Percentiles rank a stretch among this genome's conserved stretches.
phyloP scores from a whole-genome alignment of 2,797 vertebrate genomes.

The Liasis olivaceus region DNA sequence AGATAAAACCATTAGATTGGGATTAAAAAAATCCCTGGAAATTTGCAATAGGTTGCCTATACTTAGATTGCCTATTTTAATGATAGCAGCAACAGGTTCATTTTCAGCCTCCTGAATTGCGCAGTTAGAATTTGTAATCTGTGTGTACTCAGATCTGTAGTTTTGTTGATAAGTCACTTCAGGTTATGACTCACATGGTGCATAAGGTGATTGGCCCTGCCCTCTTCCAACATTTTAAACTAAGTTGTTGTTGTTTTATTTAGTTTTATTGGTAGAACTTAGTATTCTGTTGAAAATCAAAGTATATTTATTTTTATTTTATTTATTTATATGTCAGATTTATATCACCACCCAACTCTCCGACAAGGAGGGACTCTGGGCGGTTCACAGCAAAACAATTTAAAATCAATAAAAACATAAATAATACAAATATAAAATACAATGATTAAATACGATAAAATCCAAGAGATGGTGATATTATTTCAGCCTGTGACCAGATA shows the following conservation, averaged over 20 bases:
- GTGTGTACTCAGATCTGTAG: background rate
- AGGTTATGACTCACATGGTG: background rate
- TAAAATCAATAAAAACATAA: too few relatives aligned
- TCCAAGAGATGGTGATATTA: too few relatives aligned
- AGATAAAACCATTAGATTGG: background rate
- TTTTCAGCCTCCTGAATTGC: background rate
- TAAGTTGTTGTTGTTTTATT: background rate
- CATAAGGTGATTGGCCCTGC: background rate
- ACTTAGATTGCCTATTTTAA: background rate
- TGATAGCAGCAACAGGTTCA: background rate
- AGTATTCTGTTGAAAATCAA: background rate
- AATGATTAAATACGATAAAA: too few relatives aligned
- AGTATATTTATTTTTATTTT: background rate
- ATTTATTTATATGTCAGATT: too few relatives aligned
- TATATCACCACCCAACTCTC: too few relatives aligned
- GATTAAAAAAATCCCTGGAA: background rate
- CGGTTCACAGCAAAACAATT: too few relatives aligned
- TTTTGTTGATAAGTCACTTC: background rate
- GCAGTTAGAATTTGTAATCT: background rate
- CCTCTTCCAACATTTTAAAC: background rate
- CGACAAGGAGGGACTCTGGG: too few relatives aligned
- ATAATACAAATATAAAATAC: too few relatives aligned
- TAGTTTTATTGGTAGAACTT: background rate
- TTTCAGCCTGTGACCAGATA: too few relatives aligned
- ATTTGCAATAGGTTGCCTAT: background rate